Percentiles rank a stretch among this genome's conserved stretches.
Conservation (phyloP, 2,797 vertebrate genomes). For the Phalloptychus januarius region DNA sequence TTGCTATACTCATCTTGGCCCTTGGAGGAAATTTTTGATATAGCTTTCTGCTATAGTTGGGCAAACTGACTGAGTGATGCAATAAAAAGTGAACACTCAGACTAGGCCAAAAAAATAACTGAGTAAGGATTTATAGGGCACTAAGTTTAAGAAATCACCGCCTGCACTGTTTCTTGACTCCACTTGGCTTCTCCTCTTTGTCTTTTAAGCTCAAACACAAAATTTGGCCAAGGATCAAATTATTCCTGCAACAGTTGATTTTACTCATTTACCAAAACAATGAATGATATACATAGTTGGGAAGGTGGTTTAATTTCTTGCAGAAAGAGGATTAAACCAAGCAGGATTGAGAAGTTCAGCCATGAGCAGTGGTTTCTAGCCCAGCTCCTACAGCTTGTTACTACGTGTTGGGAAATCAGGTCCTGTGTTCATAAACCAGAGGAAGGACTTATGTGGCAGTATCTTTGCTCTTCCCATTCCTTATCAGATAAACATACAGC, state of each 20-base stretch:
- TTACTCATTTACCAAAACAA: constrained; percentile 6
- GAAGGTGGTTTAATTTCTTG: constrained; percentile 27
- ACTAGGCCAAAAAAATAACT: constrained; percentile 25
- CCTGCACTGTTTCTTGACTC: constrained; percentile 36
- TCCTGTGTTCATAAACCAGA: constrained; percentile 29
- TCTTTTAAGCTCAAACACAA: constrained; percentile 41
- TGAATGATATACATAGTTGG: constrained; percentile 32
- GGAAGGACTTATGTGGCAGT: constrained; percentile 22
- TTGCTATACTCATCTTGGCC: too few relatives aligned
- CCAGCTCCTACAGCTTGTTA: background rate
- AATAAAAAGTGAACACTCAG: too few relatives aligned
- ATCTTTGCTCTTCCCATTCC: constrained; percentile 22
- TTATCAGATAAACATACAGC: constrained; percentile 46
- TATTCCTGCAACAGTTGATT: too few relatives aligned
- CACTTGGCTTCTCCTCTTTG: constrained; percentile 40
- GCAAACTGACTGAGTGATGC: background rate
- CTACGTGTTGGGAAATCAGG: constrained; percentile 11
- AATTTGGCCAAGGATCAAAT: constrained; percentile 45
- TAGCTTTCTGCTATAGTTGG: too few relatives aligned
- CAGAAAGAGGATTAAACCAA: too few relatives aligned
- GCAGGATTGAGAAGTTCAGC: constrained; percentile 11
- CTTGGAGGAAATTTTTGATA: too few relatives aligned
- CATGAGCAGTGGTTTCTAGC: background rate
- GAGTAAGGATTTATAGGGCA: constrained; percentile 36
- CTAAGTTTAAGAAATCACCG: constrained; percentile 31